Conservation (phyloP, 2,888 invertebrate species). For the Lasiommata megera region DNA sequence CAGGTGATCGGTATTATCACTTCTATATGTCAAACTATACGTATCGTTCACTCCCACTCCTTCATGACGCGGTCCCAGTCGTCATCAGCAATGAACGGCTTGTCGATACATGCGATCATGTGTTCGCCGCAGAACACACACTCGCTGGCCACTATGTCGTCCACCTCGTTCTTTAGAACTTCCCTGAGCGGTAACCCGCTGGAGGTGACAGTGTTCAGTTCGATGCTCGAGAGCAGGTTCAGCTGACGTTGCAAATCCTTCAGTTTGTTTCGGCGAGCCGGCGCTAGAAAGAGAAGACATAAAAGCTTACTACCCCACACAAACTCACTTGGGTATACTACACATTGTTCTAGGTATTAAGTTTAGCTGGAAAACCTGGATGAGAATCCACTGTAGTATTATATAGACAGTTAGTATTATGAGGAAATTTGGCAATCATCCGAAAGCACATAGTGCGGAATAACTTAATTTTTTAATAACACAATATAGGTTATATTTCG, state of each 20-base stretch:
- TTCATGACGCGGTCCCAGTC: conserved; percentile 91
- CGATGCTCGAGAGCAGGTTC: conserved; percentile 73
- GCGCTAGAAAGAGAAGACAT: conserved; percentile 51
- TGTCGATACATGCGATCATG: conserved; percentile 95
- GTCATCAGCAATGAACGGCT: conserved; percentile 91
- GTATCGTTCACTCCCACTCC: conserved; percentile 88
- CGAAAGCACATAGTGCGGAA: too few species aligned
- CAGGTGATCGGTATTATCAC: too few species aligned
- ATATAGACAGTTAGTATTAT: too few species aligned
- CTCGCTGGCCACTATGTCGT: conserved; percentile 94
- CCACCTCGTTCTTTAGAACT: conserved; percentile 89
- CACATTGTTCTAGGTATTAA: too few species aligned
- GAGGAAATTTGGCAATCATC: too few species aligned
- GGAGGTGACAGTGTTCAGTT: conserved; percentile 63
- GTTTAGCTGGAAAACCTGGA: too few species aligned
- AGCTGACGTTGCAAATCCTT: conserved; percentile 84
- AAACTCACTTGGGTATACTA: too few species aligned
- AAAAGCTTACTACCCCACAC: too few species aligned
- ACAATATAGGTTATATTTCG: too few species aligned
- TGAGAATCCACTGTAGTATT: too few species aligned
- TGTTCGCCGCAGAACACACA: conserved; percentile 96
- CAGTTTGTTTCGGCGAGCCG: conserved; percentile 82
- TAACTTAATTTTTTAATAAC: too few species aligned
- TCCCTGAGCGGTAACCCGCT: conserved; percentile 81
- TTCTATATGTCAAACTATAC: too few species aligned